Evolutionary conservation across 2,888 invertebrate species (phyloP), one percentile per base, ranked within the genome.

Genomic region (Dermolepida albohirtum): DNA sequence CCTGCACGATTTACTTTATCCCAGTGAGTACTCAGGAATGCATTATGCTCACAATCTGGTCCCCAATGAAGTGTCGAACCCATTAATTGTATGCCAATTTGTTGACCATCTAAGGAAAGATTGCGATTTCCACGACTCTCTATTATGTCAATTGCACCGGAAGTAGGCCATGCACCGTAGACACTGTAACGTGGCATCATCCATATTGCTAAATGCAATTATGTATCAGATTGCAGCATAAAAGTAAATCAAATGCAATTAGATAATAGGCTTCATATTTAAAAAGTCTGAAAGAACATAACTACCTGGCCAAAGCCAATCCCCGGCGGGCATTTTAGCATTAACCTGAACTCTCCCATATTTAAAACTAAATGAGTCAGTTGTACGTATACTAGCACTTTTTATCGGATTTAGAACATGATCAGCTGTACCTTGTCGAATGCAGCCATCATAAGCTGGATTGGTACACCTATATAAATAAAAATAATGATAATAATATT

Each of bases 291-390:
- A 92, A 77, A 91, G 4, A 22, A 22, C 22, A n/a, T 90, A 91
- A 72, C 92, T 87, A 34, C 90, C 90, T 90, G 87, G 87, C 87
- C 90, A 91, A 5, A 91, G 78, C 91, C 91, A 91, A 80, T 92
- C 91, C 12, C 92, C 92, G 41, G 86, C 84, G 1, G 92, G 91
- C 84, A 90, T 83, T 79, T 89, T 89, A 1, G 91, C 91, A 62
- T 87, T 83, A 5, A 89, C 86, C 78, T 89, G 89, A 14, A 90
- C 81, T 40, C 82, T 84, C 5, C 91, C 91, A 76, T 89, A 92
- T 72, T 85, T 87, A 81, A 91, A 90, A 70, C 85, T 84, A 82
- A 90, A 90, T 0, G 89, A 88, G 7, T 89, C 72, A 0, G 87
- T 84, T 0, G 89, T 88, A 55, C 88, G 86, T 34, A 92, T 68